A percentile compares a stretch with the other conserved stretches of the same genome.
These are phyloP conservation scores for Apostichopus leukothele DNA, from an alignment of 53 echinoderm and acorn worm species.

Conservation along the genomic window DNA sequence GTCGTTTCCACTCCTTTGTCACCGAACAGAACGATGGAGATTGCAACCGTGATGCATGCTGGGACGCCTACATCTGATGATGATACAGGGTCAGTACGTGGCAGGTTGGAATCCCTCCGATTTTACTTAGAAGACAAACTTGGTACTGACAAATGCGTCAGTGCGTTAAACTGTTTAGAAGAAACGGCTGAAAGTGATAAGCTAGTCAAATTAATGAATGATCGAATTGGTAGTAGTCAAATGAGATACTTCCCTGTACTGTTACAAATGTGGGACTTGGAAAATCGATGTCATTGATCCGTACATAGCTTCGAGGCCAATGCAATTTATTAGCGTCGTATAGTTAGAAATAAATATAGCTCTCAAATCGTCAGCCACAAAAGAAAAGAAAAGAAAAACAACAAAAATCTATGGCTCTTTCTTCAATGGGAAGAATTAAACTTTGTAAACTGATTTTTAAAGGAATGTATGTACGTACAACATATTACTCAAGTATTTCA, in stretches of 20 bases:
- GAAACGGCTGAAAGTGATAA: conserved; percentile 41
- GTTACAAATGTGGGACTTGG: conserved; percentile 60
- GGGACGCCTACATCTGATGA: conserved; percentile 51
- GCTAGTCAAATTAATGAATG: conserved; percentile 53
- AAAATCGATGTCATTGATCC: conserved; percentile 62
- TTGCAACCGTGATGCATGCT: conserved; percentile 56
- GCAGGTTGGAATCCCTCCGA: conserved; percentile 63
- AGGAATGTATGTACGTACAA: no score
- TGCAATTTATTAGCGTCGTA: not conserved
- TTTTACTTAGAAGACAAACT: conserved; percentile 65
- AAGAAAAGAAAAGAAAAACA: no score
- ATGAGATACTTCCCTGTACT: conserved; percentile 67
- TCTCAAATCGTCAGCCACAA: not conserved
- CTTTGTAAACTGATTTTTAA: not conserved
- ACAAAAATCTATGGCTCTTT: not conserved
- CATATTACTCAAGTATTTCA: no score
- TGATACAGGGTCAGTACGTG: conserved; percentile 53
- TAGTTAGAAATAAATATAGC: not conserved
- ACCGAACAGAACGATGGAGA: conserved; percentile 36
- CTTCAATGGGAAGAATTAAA: not conserved
- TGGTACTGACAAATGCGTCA: conserved; percentile 48
- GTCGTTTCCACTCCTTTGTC: conserved; percentile 3
- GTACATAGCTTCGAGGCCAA: not conserved
- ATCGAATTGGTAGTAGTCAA: conserved; percentile 53
- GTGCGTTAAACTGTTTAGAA: conserved; percentile 34